phyloP scores from a whole-genome alignment of 1,140 invertebrate species.

The Magallana angulata region DNA sequence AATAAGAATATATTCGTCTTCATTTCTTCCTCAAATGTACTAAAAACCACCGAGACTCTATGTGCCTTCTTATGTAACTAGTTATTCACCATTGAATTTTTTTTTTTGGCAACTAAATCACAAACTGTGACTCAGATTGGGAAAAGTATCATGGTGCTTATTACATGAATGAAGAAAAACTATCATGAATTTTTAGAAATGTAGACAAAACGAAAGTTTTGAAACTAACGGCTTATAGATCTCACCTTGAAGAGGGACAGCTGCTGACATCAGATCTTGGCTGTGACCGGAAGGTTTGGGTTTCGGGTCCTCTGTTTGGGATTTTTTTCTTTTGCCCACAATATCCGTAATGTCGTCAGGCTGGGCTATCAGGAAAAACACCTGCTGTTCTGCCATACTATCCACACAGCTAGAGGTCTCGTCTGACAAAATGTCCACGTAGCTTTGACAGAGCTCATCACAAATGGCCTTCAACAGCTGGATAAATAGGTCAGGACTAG shows the following conservation, averaged over 20 bases:
- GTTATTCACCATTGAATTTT: too few relatives aligned
- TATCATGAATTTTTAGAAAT: not conserved
- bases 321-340: constrained; percentile 49
- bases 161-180: too few relatives aligned
- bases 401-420: constrained; percentile 82
- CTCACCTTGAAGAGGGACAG: constrained; percentile 60
- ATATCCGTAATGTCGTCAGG: constrained; percentile 84
- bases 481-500: constrained; percentile 72
- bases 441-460: constrained; percentile 83
- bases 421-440: constrained; percentile 84
- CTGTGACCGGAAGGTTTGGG: not conserved
- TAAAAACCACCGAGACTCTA: too few relatives aligned
- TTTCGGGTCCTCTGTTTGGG: not conserved
- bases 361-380: constrained; percentile 84
- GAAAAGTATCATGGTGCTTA: too few relatives aligned
- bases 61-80: too few relatives aligned
- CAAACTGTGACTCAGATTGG: too few relatives aligned
- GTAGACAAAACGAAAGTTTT: not conserved
- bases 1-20: not conserved
- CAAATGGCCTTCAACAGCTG: constrained; percentile 80
- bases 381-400: constrained; percentile 82
- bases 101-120: too few relatives aligned
- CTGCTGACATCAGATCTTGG: constrained; percentile 41
- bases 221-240: not conserved
- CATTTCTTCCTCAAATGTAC: too few relatives aligned